Base-by-base conservation (phyloP, 2,797 vertebrate species). In the Nyctalus aviator region DNA sequence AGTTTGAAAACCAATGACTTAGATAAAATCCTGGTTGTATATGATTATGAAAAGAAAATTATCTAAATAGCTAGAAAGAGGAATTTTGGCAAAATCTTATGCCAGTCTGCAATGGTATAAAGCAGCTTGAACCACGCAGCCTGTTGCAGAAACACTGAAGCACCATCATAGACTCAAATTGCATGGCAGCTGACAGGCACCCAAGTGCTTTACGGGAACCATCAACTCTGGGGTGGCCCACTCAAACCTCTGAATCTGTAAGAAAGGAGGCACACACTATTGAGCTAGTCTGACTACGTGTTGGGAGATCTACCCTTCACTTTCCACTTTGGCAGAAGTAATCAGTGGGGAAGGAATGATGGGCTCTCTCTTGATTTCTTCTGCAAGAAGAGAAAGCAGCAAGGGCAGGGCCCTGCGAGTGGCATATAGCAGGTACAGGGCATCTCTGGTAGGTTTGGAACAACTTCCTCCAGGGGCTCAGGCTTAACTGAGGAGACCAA, bases 1-100 rank as follows among this genome's bases (percentile, higher is more conserved):
- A 93, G 72, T 46, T 62, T 83, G 44, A 92, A 96, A 95, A 92
- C 64, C 82, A 95, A 68, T 44, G 76, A 94, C 41, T 64, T 27
- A 30, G 17, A 72, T 27, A 27, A 76, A 79, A 77, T 79, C 75
- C 3, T 32, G 62, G 13, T 62, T 90, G 35, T 35, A 18, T 8
- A 53, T 25, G 17, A 83, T 84, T 62, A 84, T 32, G n/a, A 75
- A 88, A 59, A 87, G 21, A 27, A 44, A 84, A 72, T 69, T 55
- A 48, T 8, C 41, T 64, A n/a, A 82, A 32, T 35, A n/a, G 55
- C 18, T n/a, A 66, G 59, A 53, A 94, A 25, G 53, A 76, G 21
- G 21, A 37, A 83, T 75, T 84, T 25, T 69, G 76, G 57, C 44
- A 93, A 86, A 84, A 72, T 64, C 55, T 9, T 9, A 46, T 5